These are phyloP conservation scores for Drosophila sechellia DNA, from an alignment of 1,140 invertebrate genomes.

Conservation along the genomic window DNA sequence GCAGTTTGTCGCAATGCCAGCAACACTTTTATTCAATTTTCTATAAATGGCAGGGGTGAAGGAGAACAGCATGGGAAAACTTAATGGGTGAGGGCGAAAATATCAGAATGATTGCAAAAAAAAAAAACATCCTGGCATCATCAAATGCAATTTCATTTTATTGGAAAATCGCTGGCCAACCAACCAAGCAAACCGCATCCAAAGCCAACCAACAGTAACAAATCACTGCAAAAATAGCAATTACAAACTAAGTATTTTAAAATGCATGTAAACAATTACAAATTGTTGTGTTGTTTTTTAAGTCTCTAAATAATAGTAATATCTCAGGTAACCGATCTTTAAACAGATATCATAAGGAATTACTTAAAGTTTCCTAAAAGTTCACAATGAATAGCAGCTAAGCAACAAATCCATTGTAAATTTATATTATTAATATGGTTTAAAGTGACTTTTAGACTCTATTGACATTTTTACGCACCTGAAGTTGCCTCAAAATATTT, in stretches of 20 bases:
- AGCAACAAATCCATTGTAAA: too few species aligned
- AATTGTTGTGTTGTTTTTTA: too few species aligned
- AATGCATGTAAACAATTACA: too few species aligned
- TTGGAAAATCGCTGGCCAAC: conserved; percentile 78
- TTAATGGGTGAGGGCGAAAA: conserved; percentile 18
- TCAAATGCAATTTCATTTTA: conserved; percentile 80
- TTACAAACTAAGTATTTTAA: not conserved
- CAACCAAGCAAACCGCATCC: conserved; percentile 67
- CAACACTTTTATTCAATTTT: conserved; percentile 82
- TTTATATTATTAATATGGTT: too few species aligned
- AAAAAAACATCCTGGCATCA: conserved; percentile 77
- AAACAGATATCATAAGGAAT: too few species aligned
- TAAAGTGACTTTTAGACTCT: too few species aligned
- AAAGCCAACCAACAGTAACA: conserved; percentile 34
- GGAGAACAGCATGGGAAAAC: conserved; percentile 32
- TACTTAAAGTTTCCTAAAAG: too few species aligned
- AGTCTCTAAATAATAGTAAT: too few species aligned
- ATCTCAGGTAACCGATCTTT: too few species aligned
- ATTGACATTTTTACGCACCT: not conserved
- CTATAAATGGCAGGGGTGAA: conserved; percentile 61
- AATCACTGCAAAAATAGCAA: conserved; percentile 10
- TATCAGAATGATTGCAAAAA: conserved; percentile 53
- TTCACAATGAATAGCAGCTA: too few species aligned
- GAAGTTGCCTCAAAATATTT: not conserved
- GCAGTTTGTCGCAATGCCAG: conserved; percentile 77